These are phyloP conservation scores for Bugulina stolonifera DNA, from an alignment of 2,888 invertebrate genomes.

Conservation along the genomic window DNA sequence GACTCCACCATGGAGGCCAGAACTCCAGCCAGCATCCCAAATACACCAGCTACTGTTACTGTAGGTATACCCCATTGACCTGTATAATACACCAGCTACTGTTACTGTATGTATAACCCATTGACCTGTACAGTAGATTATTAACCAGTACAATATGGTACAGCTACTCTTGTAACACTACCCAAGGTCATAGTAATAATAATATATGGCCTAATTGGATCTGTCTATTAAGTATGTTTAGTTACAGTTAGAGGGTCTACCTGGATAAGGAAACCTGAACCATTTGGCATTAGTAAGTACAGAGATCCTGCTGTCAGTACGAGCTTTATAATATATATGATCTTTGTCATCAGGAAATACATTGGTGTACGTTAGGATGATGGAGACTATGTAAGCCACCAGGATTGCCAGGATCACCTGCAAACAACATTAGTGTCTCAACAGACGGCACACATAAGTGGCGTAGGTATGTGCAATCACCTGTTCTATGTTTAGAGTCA, in stretches of 20 bases:
- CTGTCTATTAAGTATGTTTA: no score
- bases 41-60: constrained; percentile 40
- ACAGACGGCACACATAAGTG: no score
- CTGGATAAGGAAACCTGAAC: constrained; percentile 58
- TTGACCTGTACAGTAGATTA: constrained; percentile 57
- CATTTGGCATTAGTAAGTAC: constrained; percentile 35
- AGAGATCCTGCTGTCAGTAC: constrained; percentile 32
- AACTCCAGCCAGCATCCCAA: constrained; percentile 47
- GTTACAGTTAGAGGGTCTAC: not conserved
- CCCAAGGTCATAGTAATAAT: no score
- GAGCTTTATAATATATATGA: constrained; percentile 34
- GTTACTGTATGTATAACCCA: constrained; percentile 48
- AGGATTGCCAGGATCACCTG: constrained; percentile 43
- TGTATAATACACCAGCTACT: constrained; percentile 56
- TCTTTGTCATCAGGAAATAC: constrained; percentile 50
- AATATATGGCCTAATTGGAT: no score
- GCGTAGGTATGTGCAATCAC: no score
- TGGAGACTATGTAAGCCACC: constrained; percentile 35
- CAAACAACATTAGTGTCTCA: constrained; percentile 1
- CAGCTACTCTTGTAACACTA: no score
- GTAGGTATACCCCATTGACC: constrained; percentile 50
- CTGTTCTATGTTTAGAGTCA: no score
- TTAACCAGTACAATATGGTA: constrained; percentile 43
- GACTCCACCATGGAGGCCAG: constrained; percentile 48
- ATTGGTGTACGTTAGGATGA: constrained; percentile 33